These are phyloP conservation scores for Zosterops lateralis DNA, from an alignment of 2,113 vertebrate genomes.

Conservation along the genomic window DNA sequence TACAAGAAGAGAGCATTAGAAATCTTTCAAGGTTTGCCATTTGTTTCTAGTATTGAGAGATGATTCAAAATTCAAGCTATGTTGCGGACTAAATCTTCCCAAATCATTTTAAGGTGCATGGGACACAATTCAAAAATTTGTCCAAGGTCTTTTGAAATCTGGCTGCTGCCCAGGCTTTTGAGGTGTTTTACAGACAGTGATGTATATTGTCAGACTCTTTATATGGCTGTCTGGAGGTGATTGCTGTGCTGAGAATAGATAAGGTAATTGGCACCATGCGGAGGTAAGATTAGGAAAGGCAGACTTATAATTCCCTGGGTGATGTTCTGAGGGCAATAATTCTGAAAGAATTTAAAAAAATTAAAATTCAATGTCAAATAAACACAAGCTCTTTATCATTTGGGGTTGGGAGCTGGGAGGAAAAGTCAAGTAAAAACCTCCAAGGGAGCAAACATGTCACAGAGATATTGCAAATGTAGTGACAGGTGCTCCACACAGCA, in stretches of 20 bases:
- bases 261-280: constrained; percentile 44
- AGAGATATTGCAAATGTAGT: background rate
- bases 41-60: background rate
- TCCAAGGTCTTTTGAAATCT: constrained; percentile 20
- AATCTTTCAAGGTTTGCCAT: background rate
- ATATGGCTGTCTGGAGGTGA: background rate
- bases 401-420: background rate
- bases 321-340: background rate
- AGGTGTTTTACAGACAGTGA: background rate
- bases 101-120: background rate
- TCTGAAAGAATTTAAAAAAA: background rate
- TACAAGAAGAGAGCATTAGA: background rate
- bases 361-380: background rate
- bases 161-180: background rate
- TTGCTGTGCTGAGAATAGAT: constrained; percentile 20
- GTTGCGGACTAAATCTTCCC: background rate
- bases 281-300: constrained; percentile 34
- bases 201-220: background rate
- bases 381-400: background rate
- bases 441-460: background rate
- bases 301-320: background rate
- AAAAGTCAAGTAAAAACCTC: background rate
- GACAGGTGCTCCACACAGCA: background rate
- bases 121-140: background rate
- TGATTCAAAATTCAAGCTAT: background rate